Evolutionary conservation across 2,797 vertebrate species (phyloP), one percentile per base, ranked within the genome.

Genomic region (Mus caroli): DNA sequence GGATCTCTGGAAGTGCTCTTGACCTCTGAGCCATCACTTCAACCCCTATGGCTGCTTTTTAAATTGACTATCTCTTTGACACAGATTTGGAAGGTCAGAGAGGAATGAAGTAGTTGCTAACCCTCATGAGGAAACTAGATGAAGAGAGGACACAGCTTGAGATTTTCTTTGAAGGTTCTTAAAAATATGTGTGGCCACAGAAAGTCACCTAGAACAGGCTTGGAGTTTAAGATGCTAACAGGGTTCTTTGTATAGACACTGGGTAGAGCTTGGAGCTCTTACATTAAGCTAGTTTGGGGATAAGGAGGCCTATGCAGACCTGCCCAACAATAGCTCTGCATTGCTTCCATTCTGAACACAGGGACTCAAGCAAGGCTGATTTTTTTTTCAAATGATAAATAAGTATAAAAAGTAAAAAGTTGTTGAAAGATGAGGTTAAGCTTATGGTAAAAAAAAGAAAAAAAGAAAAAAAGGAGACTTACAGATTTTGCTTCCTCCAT

Each of bases 401-500:
- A 14, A 26, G 5, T 85, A 86, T 50, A 50, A 50, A 50, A 60
- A 62, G 20, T 50, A 50, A 50, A 50, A 60, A 56, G 20, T 8
- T 40, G 62, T 31, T 58, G 84, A 75, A 80, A n/a, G 67, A 6
- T 75, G 46, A 96, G 43, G 3, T 90, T 31, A 84, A 92, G 40
- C 71, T 12, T 26, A 88, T 73, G 79, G 11, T 54, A 56, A 12
- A 50, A 50, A 50, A 50, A 50, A 11, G 8, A 1, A 80, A 95
- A 67, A 34, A n/a, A 60, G 78, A 67, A 46, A 46, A 86, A 89
- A 52, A 37, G 3, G 3, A 69, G 37, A 98, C 99, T 98, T 96
- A 99, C 99, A 87, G 98, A 98, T 80, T 98, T 98, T 91, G 98
- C 98, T 88, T 99, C 98, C 62, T 99, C 98, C 99, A 99, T 97